Conservation (phyloP, 2,797 vertebrate species). For the Australoheros facetus region DNA sequence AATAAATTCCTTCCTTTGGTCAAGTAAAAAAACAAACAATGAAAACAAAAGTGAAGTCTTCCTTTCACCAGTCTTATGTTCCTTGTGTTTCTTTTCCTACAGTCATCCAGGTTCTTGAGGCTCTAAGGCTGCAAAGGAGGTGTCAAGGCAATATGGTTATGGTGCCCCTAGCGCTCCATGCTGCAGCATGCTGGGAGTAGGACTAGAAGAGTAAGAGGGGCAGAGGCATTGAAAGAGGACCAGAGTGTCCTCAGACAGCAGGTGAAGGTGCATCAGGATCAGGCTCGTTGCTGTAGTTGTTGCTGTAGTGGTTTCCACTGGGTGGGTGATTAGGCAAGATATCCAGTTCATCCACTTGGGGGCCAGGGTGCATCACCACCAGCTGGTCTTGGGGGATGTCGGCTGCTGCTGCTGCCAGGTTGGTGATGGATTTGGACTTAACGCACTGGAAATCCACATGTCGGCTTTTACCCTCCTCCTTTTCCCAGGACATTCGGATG, state of each 20-base stretch:
- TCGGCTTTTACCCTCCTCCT: slow-evolving; percentile 97
- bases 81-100: slow-evolving; percentile 60
- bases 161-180: slow-evolving; percentile 83
- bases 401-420: slow-evolving; percentile 90
- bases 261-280: slow-evolving; percentile 92
- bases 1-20: slow-evolving; percentile 87
- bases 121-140: slow-evolving; percentile 87
- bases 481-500: slow-evolving; percentile 99
- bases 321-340: slow-evolving; percentile 89
- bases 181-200: slow-evolving; percentile 82
- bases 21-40: slow-evolving; percentile 78
- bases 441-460: slow-evolving; percentile 99
- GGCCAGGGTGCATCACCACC: slow-evolving; percentile 90
- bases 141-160: slow-evolving; percentile 87
- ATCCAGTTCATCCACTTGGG: slow-evolving; percentile 95
- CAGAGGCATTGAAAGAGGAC: slow-evolving; percentile 68
- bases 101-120: slow-evolving; percentile 81
- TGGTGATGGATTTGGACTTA: slow-evolving; percentile 97
- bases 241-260: slow-evolving; percentile 76
- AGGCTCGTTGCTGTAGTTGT: slow-evolving; percentile 86
- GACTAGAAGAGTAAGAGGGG: slow-evolving; percentile 76
- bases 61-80: slow-evolving; percentile 69
- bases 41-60: slow-evolving; percentile 67
- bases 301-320: slow-evolving; percentile 82
- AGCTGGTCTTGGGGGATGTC: slow-evolving; percentile 98